Evolutionary conservation across 2,888 invertebrate genomes (phyloP), one percentile per base, ranked within the genome.

Genomic region (Microchrysa polita): DNA sequence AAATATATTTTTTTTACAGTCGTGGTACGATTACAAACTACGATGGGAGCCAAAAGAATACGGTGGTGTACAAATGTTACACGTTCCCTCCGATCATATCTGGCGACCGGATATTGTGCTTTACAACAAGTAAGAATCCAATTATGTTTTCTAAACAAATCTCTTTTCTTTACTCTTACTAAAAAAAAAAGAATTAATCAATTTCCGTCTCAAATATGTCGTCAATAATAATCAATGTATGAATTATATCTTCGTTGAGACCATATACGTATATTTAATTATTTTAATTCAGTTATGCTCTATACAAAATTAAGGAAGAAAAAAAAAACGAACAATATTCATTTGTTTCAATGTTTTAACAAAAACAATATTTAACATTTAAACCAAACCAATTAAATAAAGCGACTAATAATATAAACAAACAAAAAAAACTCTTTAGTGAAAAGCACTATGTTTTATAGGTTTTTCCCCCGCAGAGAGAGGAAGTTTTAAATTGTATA

Each of bases 21-120:
- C 92, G 77, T 94, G 94, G 94, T 91, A 91, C 83, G 94, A 94
- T 84, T 93, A 93, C 87, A 94, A 94, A 84, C 86, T 94, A 74
- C 89, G 91, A 80, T 93, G 94, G 94, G 93, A 94, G 84, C 94
- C 94, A 23, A 90, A 89, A 80, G 93, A 94, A 82, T 94, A 93
- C 82, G 93, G 93, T 23, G 93, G 93, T 67, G 93, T 93, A 74
- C 92, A 92, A 81, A 93, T 92, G 90, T 86, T 94, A 74, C 93
- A 94, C 83, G 93, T 94, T 77, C 93, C 93, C 76, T 93, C 93
- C 74, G 93, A 93, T 84, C 92, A 93, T 83, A 93, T 93, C 80
- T 93, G 93, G 90, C 88, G 92, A 78, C 93, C 93, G 63, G 93
- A 93, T 84, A 93, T 93, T 83, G 90, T 93, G 77, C 88, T 93